These are phyloP conservation scores for Zaprionus gabonicus DNA, from an alignment of 1,140 invertebrate genomes.

Conservation along the genomic window DNA sequence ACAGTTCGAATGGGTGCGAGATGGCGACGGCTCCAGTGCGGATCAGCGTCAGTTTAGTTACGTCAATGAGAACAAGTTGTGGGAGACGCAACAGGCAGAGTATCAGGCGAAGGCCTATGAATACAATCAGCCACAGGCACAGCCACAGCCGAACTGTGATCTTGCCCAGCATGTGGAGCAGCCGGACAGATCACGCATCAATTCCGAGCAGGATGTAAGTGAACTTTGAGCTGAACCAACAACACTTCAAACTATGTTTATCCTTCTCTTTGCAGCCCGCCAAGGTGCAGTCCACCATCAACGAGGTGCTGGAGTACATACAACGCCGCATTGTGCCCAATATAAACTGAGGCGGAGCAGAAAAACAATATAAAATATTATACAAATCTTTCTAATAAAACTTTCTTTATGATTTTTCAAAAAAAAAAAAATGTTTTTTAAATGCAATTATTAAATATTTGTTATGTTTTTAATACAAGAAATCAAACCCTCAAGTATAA, in stretches of 20 bases:
- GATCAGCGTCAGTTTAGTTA: slow-evolving; percentile 62
- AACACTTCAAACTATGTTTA: too few species aligned
- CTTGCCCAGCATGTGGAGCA: slow-evolving; percentile 7
- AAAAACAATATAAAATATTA: neutral
- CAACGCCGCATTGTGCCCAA: slow-evolving; percentile 66
- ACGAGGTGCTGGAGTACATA: slow-evolving; percentile 75
- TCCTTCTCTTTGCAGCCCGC: slow-evolving; percentile 37
- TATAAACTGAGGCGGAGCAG: slow-evolving; percentile 17
- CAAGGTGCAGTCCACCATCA: slow-evolving; percentile 60
- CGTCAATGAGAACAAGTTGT: slow-evolving; percentile 71
- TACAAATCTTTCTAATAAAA: neutral
- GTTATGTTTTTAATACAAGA: neutral
- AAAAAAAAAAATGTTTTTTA: neutral
- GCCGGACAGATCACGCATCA: neutral
- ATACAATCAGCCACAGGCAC: slow-evolving; percentile 50
- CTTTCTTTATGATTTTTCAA: neutral
- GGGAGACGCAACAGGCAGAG: slow-evolving; percentile 31
- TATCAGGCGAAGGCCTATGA: slow-evolving; percentile 41
- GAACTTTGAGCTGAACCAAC: neutral
- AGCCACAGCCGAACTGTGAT: slow-evolving; percentile 34
- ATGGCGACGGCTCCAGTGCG: slow-evolving; percentile 55
- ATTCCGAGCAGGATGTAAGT: slow-evolving; percentile 63
- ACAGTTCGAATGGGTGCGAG: slow-evolving; percentile 74
- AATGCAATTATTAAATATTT: neutral
- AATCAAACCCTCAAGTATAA: neutral